These are phyloP conservation scores for Ifrita kowaldi DNA, from an alignment of 2,113 vertebrate genomes.

Conservation along the genomic window DNA sequence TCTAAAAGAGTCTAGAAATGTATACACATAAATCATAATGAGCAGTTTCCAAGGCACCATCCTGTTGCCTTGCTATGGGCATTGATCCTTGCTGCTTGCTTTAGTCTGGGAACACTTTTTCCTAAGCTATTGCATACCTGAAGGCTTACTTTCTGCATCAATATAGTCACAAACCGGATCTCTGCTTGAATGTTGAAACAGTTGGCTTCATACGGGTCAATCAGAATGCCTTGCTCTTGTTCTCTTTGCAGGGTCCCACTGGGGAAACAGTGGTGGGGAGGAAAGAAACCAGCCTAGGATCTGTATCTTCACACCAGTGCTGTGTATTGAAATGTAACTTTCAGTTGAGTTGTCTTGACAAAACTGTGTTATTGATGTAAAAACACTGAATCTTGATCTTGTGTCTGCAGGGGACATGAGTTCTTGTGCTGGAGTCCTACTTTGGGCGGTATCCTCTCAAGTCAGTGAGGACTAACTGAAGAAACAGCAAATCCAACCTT, in stretches of 20 bases:
- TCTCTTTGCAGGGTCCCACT: not conserved
- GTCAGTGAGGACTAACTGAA: not conserved
- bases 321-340: not conserved
- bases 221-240: not conserved
- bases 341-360: not conserved
- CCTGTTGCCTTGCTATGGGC: not conserved
- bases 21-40: fast-evolving
- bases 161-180: fast-evolving
- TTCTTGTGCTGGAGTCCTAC: not conserved
- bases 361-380: not conserved
- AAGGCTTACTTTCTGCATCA: not conserved
- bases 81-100: not conserved
- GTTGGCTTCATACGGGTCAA: not conserved
- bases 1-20: not conserved
- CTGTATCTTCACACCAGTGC: not conserved
- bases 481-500: not conserved
- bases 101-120: not conserved
- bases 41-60: not conserved
- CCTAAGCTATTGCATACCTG: not conserved
- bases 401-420: not conserved
- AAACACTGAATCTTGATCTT: not conserved
- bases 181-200: not conserved
- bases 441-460: not conserved
- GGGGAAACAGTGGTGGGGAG: not conserved
- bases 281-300: not conserved